Percentiles rank a stretch among this genome's conserved stretches.
These are phyloP conservation scores for Himalopsyche tibetana DNA, from an alignment of 2,888 invertebrate species.

Conservation along the genomic window DNA sequence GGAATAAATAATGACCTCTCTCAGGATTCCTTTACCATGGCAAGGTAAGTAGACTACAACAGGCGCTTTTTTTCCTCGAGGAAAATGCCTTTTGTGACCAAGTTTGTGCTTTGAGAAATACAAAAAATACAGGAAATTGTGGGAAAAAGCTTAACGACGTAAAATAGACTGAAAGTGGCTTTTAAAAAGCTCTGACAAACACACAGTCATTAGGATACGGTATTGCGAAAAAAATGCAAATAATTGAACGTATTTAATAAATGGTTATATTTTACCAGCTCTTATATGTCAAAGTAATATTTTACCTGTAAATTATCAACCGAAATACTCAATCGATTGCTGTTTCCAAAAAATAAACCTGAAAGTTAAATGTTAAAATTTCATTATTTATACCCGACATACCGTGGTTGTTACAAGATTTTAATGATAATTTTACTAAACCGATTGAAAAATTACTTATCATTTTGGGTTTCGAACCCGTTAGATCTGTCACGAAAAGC, in stretches of 20 bases:
- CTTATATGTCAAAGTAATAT: too few relatives aligned
- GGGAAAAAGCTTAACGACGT: slow-evolving; percentile 44
- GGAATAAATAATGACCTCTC: slow-evolving; percentile 62
- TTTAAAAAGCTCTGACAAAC: slow-evolving; percentile 20
- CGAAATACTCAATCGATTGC: too few relatives aligned
- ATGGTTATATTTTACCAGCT: not conserved
- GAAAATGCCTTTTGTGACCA: slow-evolving; percentile 49
- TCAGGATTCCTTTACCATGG: slow-evolving; percentile 40
- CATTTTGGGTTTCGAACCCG: too few relatives aligned
- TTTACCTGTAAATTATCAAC: too few relatives aligned
- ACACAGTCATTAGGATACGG: not conserved
- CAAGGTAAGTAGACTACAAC: not conserved
- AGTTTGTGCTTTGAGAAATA: not conserved
- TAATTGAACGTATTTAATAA: not conserved
- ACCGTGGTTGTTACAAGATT: too few relatives aligned
- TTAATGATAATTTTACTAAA: too few relatives aligned
- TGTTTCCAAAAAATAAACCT: too few relatives aligned
- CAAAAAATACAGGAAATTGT: slow-evolving; percentile 38
- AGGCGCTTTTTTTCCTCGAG: slow-evolving; percentile 42
- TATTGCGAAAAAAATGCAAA: not conserved
- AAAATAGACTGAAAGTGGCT: not conserved
- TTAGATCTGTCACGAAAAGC: too few relatives aligned
- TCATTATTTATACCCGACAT: too few relatives aligned
- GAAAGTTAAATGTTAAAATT: too few relatives aligned
- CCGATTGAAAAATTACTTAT: too few relatives aligned